Conservation (phyloP, 2,888 invertebrate species). For the Xanthia icteritia region DNA sequence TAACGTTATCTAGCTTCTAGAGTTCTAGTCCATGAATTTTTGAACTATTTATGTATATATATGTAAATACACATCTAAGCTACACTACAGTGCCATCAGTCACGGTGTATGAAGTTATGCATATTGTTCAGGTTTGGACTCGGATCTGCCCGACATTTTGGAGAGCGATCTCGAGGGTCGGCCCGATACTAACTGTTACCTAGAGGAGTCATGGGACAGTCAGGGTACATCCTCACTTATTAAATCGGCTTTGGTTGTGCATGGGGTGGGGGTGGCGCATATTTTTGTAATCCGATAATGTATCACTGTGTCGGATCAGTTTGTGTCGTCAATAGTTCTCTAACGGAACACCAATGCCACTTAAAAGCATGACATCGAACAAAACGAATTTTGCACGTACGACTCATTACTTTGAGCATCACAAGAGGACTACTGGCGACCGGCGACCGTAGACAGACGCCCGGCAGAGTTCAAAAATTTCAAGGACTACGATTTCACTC, state of each 20-base stretch:
- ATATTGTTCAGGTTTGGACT: slow-evolving; percentile 88
- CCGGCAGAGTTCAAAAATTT: slow-evolving; percentile 76
- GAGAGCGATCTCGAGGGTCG: slow-evolving; percentile 88
- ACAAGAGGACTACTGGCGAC: slow-evolving; percentile 61
- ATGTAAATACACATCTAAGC: slow-evolving; percentile 33
- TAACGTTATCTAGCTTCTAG: slow-evolving; percentile 50
- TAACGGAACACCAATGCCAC: slow-evolving; percentile 47
- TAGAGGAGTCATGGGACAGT: slow-evolving; percentile 90
- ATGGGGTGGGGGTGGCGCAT: slow-evolving; percentile 79
- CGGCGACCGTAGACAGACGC: slow-evolving; percentile 38
- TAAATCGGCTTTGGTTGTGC: slow-evolving; percentile 81
- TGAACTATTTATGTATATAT: slow-evolving; percentile 65
- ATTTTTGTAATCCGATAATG: slow-evolving; percentile 58
- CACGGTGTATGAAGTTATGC: slow-evolving; percentile 70
- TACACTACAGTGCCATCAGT: slow-evolving; percentile 26
- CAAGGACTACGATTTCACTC: slow-evolving; percentile 72
- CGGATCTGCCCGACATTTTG: slow-evolving; percentile 86
- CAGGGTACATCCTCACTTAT: slow-evolving; percentile 83
- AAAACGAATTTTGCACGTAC: slow-evolving; percentile 63
- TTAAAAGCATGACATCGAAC: slow-evolving; percentile 71
- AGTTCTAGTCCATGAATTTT: slow-evolving; percentile 79
- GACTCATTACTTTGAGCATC: slow-evolving; percentile 32
- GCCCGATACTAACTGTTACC: slow-evolving; percentile 89
- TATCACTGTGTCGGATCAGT: slow-evolving; percentile 45
- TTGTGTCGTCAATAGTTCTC: slow-evolving; percentile 62